phyloP scores from a whole-genome alignment of 2,113 vertebrate genomes.

The Eudyptes chrysolophus region DNA sequence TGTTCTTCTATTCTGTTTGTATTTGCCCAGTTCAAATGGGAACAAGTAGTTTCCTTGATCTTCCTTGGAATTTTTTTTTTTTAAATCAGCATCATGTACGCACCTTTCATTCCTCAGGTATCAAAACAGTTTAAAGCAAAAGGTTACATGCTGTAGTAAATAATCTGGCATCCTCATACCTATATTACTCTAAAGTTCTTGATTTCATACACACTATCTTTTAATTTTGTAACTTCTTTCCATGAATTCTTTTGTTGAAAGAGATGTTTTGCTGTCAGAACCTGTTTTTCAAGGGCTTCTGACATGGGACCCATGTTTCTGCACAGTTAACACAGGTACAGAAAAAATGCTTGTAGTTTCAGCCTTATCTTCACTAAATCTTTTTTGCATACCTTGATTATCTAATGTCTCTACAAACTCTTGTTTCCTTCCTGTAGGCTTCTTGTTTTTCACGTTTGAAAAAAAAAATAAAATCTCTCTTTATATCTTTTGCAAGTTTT shows the following conservation, averaged over 20 bases:
- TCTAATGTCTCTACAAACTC: neutral
- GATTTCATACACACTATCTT: neutral
- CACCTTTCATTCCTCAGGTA: neutral
- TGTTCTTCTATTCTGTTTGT: neutral
- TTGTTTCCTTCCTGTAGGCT: neutral
- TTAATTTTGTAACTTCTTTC: neutral
- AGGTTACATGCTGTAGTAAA: neutral
- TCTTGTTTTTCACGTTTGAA: neutral
- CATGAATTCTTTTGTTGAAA: neutral
- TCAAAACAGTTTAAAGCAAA: neutral
- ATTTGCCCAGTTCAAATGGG: neutral
- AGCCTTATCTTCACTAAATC: neutral
- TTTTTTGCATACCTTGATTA: neutral
- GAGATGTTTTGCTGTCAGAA: neutral
- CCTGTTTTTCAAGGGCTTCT: neutral
- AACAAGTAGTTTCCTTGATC: neutral
- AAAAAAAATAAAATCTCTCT: neutral
- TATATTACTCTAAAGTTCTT: neutral
- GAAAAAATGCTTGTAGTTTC: neutral
- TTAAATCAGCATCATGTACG: neutral
- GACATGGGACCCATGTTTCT: neutral
- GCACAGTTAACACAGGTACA: neutral
- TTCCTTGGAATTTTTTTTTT: neutral
- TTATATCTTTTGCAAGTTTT: neutral
- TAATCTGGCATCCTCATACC: neutral